Percentiles rank a stretch among this genome's conserved stretches.
phyloP scores from a whole-genome alignment of 1,140 invertebrate species.

The Drosophila nannoptera region DNA sequence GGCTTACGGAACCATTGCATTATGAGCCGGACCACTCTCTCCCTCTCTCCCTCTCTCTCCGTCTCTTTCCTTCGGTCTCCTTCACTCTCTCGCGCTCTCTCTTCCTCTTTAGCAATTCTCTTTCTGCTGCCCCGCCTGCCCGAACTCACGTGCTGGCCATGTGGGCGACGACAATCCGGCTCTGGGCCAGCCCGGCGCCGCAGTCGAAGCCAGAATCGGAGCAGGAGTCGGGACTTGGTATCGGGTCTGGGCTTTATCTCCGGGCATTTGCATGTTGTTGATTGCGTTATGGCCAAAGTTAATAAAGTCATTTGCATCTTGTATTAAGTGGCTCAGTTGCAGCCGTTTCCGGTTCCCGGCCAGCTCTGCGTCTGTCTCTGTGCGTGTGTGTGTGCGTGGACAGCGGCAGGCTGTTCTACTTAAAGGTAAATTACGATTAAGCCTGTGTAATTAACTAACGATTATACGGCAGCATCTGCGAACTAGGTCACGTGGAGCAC shows the following conservation, averaged over 20 bases:
- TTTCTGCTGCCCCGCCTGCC: slow-evolving; percentile 1
- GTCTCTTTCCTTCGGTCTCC: slow-evolving; percentile 5
- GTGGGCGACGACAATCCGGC: slow-evolving; percentile 1
- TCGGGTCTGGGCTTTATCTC: slow-evolving; percentile 41
- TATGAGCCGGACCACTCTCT: neutral
- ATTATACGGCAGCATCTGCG: slow-evolving; percentile 3
- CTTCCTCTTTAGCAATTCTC: slow-evolving; percentile 20
- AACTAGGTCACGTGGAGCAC: slow-evolving; percentile 25
- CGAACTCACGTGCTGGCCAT: slow-evolving; percentile 10
- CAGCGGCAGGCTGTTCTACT: neutral
- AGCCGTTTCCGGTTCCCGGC: slow-evolving; percentile 2
- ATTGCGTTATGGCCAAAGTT: slow-evolving; percentile 68
- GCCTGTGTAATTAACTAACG: slow-evolving; percentile 25
- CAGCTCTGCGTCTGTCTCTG: neutral
- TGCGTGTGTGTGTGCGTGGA: neutral
- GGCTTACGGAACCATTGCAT: slow-evolving; percentile 36
- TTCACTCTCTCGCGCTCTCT: neutral
- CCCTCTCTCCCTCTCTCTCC: neutral
- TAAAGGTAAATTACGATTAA: slow-evolving; percentile 16
- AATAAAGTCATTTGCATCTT: slow-evolving; percentile 77
- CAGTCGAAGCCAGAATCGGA: neutral
- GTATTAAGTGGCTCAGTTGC: slow-evolving; percentile 60
- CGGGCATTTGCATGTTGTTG: slow-evolving; percentile 56
- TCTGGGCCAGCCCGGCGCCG: slow-evolving; percentile 1
- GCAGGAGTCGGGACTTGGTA: neutral